Conservation (phyloP, 2,797 vertebrate species). For the Danionella dracula region DNA sequence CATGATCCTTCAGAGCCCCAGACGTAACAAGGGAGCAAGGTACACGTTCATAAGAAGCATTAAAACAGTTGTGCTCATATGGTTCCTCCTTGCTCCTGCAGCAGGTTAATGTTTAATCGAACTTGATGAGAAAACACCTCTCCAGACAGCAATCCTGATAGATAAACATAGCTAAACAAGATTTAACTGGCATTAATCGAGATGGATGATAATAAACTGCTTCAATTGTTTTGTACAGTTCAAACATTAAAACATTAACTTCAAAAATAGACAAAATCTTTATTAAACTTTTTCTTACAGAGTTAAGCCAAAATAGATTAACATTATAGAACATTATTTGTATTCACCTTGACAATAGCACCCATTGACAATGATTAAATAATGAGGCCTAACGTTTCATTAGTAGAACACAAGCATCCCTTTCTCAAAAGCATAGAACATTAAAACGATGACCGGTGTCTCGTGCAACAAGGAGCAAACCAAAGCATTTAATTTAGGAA, state of each 20-base stretch:
- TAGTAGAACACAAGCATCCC: no score
- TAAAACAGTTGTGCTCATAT: constrained; percentile 42
- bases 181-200: constrained; percentile 10
- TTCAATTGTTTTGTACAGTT: not conserved
- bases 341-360: not conserved
- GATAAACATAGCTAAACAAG: not conserved
- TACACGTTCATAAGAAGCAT: constrained; percentile 58
- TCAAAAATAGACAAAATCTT: not conserved
- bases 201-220: not conserved
- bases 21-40: constrained; percentile 60
- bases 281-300: not conserved
- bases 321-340: not conserved
- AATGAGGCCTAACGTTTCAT: no score
- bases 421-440: no score
- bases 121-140: constrained; percentile 36
- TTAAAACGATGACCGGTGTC: no score
- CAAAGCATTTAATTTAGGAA: not conserved
- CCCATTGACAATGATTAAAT: not conserved
- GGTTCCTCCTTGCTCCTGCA: constrained; percentile 42
- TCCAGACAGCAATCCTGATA: not conserved
- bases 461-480: not conserved
- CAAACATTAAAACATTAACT: no score
- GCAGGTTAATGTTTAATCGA: constrained; percentile 78
- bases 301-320: not conserved
- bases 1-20: constrained; percentile 52